Evolutionary conservation across 2,113 vertebrate genomes (phyloP).

Genomic region (Origma solitaria): DNA sequence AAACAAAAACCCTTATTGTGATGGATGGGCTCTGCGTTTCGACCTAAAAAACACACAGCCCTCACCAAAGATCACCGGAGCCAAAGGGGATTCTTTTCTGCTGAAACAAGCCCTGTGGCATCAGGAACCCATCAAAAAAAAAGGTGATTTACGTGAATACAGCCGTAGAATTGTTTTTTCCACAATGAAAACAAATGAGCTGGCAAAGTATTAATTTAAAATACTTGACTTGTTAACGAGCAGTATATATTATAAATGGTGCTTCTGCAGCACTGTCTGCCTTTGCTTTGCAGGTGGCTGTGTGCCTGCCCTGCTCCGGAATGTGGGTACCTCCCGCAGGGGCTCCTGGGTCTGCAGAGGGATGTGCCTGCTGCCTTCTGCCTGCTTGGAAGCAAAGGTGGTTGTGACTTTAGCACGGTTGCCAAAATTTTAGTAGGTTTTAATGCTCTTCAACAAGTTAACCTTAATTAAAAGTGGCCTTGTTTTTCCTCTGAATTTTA

Average conservation of each 20-base stretch:
- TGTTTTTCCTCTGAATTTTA: not conserved
- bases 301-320: not conserved
- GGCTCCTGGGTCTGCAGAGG: not conserved
- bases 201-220: constrained; percentile 47
- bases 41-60: not conserved
- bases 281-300: not conserved
- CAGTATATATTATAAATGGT: not conserved
- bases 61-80: not conserved
- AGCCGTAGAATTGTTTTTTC: not conserved
- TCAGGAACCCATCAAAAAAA: constrained; percentile 3
- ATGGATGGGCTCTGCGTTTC: not conserved
- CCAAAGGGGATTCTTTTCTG: not conserved
- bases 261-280: not conserved
- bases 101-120: constrained; percentile 14
- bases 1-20: not conserved
- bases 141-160: not conserved
- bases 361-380: not conserved
- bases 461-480: not conserved
- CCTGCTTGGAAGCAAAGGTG: not conserved
- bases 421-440: not conserved
- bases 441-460: not conserved
- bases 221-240: constrained; percentile 41
- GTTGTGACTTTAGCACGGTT: not conserved
- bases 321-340: not conserved
- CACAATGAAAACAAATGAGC: constrained; percentile 31